Base-by-base conservation (phyloP, 1,140 invertebrate species). In the Cyphomyrmex costatus region DNA sequence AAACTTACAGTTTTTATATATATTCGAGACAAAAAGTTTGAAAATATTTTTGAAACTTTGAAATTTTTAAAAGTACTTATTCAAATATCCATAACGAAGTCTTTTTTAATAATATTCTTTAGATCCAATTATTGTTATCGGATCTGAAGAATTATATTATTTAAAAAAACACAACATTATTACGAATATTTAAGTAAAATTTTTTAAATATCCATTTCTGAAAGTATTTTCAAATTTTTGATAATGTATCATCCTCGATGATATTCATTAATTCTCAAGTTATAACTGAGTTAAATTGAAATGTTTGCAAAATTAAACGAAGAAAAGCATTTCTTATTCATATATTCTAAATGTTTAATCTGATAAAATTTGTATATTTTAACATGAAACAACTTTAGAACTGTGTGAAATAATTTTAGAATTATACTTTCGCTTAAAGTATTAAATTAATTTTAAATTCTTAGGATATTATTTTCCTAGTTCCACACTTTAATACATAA, bases 201-300 rank as follows among this genome's bases (percentile, higher is more conserved):
- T 42, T 1, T 8, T 8, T 8, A 42, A 42, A 42, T 10, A 42
- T 10, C 10, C 36, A 42, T 42, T 42, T 42, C 10, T 42, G 36
- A 0, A 42, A 42, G 1, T 12, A 42, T 42, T 42, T 42, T 2
- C 36, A 42, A 42, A 42, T 8, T 42, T 42, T 42, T 42, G 36
- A 1, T 8, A 42, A 42, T 42, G 36, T 42, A 42, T 12, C n/a
- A 42, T 42, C 36, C 36, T 36, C 36, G 36, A 36, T 42, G 10
- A 42, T 10, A 42, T 42, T 8, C 36, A 10, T 36, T 42, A 36
- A 33, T 42, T 33, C 14, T 27, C 19, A 7, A 78, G 14, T 5
- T 46, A 8, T 2, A 61, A 16, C 21, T 77, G 21, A 56, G 51
- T 58, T 58, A 56, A 74, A 56, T 74, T 73, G 24, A 51, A 53